Base-by-base conservation (phyloP, 2,113 vertebrate species). In the Ceyx cyanopectus region DNA sequence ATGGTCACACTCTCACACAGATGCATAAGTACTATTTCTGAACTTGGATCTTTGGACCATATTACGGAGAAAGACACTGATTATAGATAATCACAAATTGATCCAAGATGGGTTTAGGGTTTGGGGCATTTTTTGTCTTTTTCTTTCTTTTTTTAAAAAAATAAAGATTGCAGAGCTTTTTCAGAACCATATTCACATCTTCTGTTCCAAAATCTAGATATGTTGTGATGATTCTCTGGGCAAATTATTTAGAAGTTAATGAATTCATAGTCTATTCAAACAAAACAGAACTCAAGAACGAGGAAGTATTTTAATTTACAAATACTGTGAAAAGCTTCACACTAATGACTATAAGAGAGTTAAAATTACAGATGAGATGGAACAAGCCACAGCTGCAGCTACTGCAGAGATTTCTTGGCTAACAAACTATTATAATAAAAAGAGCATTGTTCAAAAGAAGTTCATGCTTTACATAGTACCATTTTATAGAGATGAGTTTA, bases 381-480 rank as follows among this genome's bases (percentile, higher is more conserved):
- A 93, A 69, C 6, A 76, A 93, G 34, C 24, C 83, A 90, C 79
- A 93, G 62, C 60, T 95, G 77, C 84, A 94, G 84, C 70, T 87
- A 83, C 68, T 70, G 76, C 80, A 84, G 68, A 88, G 81, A 90
- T 81, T 87, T 27, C 77, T 73, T 90, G 62, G 62, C 73, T 94
- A 92, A 84, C 65, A 85, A 85, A 79, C 76, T 89, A 60, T 77
- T 70, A 80, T 34, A 88, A 54, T 67, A 88, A 96, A 73, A 22
- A 81, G 37, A 83, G 27, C n/a, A 79, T 57, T 95, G 65, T 74
- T 83, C 73, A 89, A 92, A 93, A 81, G 9, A 86, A 93, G 34
- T 43, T 87, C 3, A 4, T 72, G 16, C 48, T 93, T 92, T 90
- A 87, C 34, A 87, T 32, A 43, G 10, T 57, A 87, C 74, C 9